Evolutionary conservation across 2,113 vertebrate genomes (phyloP), one percentile per base, ranked within the genome.

Genomic region (Blennius ocellaris): DNA sequence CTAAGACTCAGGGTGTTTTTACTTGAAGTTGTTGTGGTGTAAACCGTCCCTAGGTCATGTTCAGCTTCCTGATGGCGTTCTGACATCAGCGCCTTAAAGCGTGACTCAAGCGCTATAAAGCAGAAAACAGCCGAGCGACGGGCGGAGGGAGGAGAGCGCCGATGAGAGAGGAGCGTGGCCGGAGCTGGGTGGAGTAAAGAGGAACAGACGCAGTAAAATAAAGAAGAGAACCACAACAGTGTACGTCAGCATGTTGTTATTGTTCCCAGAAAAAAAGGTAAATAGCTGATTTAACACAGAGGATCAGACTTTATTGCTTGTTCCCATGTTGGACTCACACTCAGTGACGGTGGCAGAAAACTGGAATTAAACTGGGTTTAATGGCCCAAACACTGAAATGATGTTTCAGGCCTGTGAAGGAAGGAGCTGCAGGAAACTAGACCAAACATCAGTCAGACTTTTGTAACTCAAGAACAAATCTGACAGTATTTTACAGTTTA

Each of bases 31-130:
- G n/a, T n/a, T n/a, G n/a, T n/a, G n/a, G n/a, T n/a, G n/a, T n/a
- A n/a, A n/a, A n/a, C n/a, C n/a, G n/a, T n/a, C n/a, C n/a, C n/a
- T n/a, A n/a, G n/a, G n/a, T n/a, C n/a, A n/a, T n/a, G n/a, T n/a
- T n/a, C n/a, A n/a, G n/a, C n/a, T n/a, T n/a, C n/a, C n/a, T n/a
- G n/a, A n/a, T n/a, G n/a, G n/a, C n/a, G n/a, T n/a, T n/a, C n/a
- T n/a, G n/a, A n/a, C n/a, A n/a, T n/a, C n/a, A n/a, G n/a, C n/a
- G n/a, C n/a, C n/a, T 61, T 43, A 36, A 21, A 6, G 16, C 52
- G 49, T 82, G 75, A 82, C 57, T 76, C 59, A 82, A 45, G 14
- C 37, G 37, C 36, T 54, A 65, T 73, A 70, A 76, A 69, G 16
- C 56, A 70, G 48, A 50, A 53, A 54, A 72, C 17, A 49, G 60